A percentile compares a stretch with the other conserved stretches of the same genome.
phyloP scores from a whole-genome alignment of 2,888 invertebrate genomes.

The Brenthis hecate region DNA sequence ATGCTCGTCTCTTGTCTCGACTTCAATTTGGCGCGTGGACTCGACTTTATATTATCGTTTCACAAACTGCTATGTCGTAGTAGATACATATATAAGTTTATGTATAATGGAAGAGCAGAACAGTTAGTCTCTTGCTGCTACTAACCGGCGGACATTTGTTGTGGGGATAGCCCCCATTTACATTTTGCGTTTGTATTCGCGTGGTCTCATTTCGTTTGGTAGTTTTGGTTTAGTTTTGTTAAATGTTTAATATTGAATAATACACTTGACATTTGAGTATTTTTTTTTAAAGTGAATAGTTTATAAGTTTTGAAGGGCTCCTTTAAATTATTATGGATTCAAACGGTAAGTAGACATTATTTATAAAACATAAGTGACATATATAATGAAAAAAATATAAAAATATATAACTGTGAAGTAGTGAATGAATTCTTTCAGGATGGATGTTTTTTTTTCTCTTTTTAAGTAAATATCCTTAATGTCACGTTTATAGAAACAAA shows the following conservation, averaged over 20 bases:
- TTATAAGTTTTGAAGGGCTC: background rate
- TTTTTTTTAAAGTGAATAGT: background rate
- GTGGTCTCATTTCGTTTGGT: background rate
- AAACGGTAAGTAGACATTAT: background rate
- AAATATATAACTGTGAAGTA: too few relatives aligned
- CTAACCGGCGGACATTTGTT: background rate
- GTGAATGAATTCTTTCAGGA: too few relatives aligned
- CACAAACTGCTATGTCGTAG: too few relatives aligned
- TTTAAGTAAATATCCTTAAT: too few relatives aligned
- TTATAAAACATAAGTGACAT: background rate
- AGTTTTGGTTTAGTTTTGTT: background rate
- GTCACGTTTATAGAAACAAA: too few relatives aligned
- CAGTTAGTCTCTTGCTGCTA: background rate
- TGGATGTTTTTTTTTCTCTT: too few relatives aligned
- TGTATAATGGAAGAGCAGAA: background rate
- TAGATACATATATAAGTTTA: background rate
- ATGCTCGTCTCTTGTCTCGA: too few relatives aligned
- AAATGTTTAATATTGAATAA: too few relatives aligned
- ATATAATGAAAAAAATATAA: too few relatives aligned
- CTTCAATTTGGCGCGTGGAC: too few relatives aligned
- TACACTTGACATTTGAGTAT: background rate
- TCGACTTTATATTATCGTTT: too few relatives aligned
- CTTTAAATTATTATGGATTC: background rate
- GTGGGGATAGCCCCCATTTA: background rate
- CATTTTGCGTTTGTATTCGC: background rate